These are phyloP conservation scores for Acanthaster planci DNA, from an alignment of 35 echinoderm and acorn worm genomes.

Conservation along the genomic window DNA sequence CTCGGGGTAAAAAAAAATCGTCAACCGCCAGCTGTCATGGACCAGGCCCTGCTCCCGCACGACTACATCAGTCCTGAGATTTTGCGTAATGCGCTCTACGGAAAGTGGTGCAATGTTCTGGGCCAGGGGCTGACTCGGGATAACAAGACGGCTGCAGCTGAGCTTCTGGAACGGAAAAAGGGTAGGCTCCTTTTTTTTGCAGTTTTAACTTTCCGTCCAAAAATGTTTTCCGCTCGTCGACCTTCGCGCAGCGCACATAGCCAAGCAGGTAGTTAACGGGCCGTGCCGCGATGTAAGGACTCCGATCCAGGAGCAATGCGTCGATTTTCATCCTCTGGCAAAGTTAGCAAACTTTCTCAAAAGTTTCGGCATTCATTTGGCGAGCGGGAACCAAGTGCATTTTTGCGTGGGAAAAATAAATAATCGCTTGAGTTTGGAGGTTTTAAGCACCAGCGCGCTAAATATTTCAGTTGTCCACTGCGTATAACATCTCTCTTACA, in stretches of 20 bases:
- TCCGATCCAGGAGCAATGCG: not conserved
- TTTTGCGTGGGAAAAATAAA: not conserved
- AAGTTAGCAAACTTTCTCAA: not conserved
- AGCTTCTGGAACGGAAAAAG: conserved; percentile 89
- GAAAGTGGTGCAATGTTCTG: conserved; percentile 94
- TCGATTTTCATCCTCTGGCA: not conserved
- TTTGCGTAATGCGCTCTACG: conserved; percentile 92
- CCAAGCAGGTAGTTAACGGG: too few relatives aligned
- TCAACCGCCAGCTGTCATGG: conserved; percentile 37
- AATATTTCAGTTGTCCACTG: conserved; percentile 1
- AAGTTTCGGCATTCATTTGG: conserved; percentile 23
- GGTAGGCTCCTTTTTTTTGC: conserved; percentile 53
- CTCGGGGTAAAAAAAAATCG: conserved; percentile 21
- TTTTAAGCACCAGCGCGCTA: not conserved
- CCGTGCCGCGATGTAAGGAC: too few relatives aligned
- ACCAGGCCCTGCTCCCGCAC: conserved; percentile 28
- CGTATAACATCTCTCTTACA: conserved; percentile 3
- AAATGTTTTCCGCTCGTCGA: not conserved
- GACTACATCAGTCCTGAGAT: conserved; percentile 78
- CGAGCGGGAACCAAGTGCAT: not conserved
- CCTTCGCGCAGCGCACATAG: too few relatives aligned
- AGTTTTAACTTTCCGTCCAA: not conserved
- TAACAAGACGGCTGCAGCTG: conserved; percentile 65
- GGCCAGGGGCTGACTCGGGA: conserved; percentile 81
- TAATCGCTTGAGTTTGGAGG: not conserved